phyloP scores from a whole-genome alignment of 1,140 invertebrate species.

The roundworm (Caenorhabditis elegans) region DNA sequence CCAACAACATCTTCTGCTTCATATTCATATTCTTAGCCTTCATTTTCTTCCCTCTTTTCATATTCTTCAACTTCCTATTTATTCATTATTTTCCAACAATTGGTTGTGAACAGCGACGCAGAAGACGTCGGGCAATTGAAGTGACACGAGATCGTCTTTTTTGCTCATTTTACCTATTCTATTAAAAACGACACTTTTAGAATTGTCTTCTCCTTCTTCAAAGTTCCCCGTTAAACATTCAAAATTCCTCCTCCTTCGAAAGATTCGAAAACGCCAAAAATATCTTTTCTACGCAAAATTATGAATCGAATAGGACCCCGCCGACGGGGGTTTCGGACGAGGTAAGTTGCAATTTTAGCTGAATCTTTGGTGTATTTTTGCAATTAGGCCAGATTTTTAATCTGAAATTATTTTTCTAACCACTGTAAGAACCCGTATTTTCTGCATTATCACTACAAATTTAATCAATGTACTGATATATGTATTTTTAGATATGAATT shows the following conservation, averaged over 20 bases:
- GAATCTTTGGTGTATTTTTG: too few relatives aligned
- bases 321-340: slow-evolving; percentile 10
- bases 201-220: slow-evolving; percentile 39
- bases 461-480: too few relatives aligned
- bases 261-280: slow-evolving; percentile 11
- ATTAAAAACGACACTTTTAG: neutral
- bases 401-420: too few relatives aligned
- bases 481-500: too few relatives aligned
- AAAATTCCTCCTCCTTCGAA: slow-evolving; percentile 12
- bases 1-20: neutral
- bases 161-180: too few relatives aligned
- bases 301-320: slow-evolving; percentile 30
- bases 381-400: too few relatives aligned
- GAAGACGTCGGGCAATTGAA: neutral
- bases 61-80: slow-evolving; percentile 33
- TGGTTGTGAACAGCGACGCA: neutral
- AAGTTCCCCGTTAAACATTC: neutral
- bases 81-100: slow-evolving; percentile 36
- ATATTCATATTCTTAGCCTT: neutral
- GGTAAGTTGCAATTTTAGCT: neutral
- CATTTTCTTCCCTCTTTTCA: neutral
- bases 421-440: too few relatives aligned
- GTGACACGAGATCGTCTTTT: too few relatives aligned
- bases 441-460: too few relatives aligned
- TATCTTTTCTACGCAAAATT: slow-evolving; percentile 11